Evolutionary conservation across 2,888 invertebrate species (phyloP), one percentile per base, ranked within the genome.

Genomic region (Hyles lineata): DNA sequence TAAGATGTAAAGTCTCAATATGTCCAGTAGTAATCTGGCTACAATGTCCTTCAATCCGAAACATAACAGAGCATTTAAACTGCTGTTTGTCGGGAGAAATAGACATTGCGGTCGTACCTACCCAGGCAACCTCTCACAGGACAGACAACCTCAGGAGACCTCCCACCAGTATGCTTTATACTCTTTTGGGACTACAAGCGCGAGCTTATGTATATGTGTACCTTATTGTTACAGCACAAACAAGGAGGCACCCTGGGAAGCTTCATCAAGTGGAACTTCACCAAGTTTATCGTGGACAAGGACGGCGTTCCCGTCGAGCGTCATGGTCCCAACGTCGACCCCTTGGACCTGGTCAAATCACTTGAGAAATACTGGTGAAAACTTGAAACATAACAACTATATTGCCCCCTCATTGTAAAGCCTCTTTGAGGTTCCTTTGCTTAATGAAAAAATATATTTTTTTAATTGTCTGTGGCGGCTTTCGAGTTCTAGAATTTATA

Each of bases 261-360:
- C 82, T 96, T 96, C 83, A 96, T 98, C 86, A 98, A 98, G 89
- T 98, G 98, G 98, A 98, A 98, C 89, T 98, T 97, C 90, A 96
- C 97, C 55, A 98, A 98, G 87, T 98, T 98, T 91, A 95, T 98
- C 74, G 92, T 98, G 23, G 95, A 97, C 90, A 96, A 96, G 81
- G 89, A 97, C 35, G 97, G 97, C 6, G 91, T 95, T 11, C 96
- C 96, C 0, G 96, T 96, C 1, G 96, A 96, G 79, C 94, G 97
- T 74, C 96, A 96, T 79, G 96, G 96, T 0, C 96, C 97, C 0
- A 96, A 95, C 52, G 94, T 94, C 0, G 95, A 95, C 74, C 96
- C 96, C 0, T 80, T 88, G 74, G 93, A 95, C 77, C 82, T 96
- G 75, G 93, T 94, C 4, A 92, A 92, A 67, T 90, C 93, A 52